phyloP scores from a whole-genome alignment of 2,797 vertebrate species.

The Mareca penelope region DNA sequence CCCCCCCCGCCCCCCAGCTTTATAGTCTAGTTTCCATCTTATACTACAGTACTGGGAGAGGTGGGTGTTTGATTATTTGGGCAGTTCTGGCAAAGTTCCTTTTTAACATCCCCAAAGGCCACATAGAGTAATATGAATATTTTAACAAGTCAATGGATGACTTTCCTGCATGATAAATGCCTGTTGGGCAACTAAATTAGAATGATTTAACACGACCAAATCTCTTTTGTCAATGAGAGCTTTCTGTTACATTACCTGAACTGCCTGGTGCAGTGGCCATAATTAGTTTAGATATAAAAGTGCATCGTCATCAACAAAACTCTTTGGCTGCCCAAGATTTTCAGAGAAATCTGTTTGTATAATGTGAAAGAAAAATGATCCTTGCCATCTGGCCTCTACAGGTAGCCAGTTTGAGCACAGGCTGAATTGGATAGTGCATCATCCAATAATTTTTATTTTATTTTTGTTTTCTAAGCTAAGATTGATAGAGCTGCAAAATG shows the following conservation, averaged over 20 bases:
- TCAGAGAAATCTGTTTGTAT: background rate
- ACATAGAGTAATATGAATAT: background rate
- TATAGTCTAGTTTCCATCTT: background rate
- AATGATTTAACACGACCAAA: background rate
- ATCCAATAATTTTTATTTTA: background rate
- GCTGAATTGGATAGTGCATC: background rate
- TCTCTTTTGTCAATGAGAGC: background rate
- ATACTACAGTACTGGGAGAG: background rate
- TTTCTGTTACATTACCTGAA: background rate
- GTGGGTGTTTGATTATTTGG: background rate
- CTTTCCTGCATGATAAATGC: background rate
- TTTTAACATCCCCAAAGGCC: background rate
- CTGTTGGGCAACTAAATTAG: background rate
- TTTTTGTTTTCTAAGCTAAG: background rate
- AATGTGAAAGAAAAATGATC: background rate
- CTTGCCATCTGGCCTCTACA: background rate
- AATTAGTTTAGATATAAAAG: background rate
- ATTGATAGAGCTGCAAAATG: background rate
- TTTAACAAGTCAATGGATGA: background rate
- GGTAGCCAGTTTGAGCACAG: background rate
- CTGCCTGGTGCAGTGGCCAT: background rate
- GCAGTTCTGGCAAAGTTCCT: background rate
- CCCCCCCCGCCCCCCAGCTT: background rate
- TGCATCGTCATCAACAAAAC: background rate
- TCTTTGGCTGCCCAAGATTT: background rate